Conservation (phyloP, 2,888 invertebrate species). For the Leptarthrus brevirostris region DNA sequence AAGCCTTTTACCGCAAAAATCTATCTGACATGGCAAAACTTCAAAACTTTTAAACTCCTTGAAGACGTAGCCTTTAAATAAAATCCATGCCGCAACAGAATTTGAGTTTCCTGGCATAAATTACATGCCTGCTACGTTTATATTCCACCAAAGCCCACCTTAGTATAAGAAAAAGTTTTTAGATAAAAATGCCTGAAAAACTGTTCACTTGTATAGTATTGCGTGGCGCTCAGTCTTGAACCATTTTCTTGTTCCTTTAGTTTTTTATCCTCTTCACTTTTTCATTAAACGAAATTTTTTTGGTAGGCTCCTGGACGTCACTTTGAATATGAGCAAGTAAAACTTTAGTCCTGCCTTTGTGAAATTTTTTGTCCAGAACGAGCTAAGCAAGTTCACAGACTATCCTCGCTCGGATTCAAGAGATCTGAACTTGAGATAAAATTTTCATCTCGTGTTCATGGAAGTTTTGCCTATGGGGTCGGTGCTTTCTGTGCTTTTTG, state of each 20-base stretch:
- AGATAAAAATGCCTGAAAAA: constrained; percentile 18
- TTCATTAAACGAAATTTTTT: constrained; percentile 24
- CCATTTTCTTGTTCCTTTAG: background rate
- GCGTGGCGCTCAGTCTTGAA: background rate
- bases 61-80: background rate
- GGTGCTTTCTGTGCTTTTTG: constrained; percentile 3
- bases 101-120: constrained; percentile 23
- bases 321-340: constrained; percentile 2
- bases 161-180: constrained; percentile 19
- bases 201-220: background rate
- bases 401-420: background rate
- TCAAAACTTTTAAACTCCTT: constrained; percentile 28
- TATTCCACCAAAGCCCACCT: constrained; percentile 1
- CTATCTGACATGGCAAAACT: constrained; percentile 7
- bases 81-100: constrained; percentile 9
- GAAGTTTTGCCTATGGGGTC: constrained; percentile 19
- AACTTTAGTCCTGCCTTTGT: constrained; percentile 9
- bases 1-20: constrained; percentile 29
- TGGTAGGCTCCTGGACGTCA: constrained; percentile 20
- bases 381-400: no score
- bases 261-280: background rate
- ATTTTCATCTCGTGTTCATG: constrained; percentile 23
- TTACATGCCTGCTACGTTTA: constrained; percentile 11
- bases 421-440: constrained; percentile 34
- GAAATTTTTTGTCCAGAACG: background rate